Base-by-base conservation (phyloP, 2,797 vertebrate species). In the Anolis apletophallus region DNA sequence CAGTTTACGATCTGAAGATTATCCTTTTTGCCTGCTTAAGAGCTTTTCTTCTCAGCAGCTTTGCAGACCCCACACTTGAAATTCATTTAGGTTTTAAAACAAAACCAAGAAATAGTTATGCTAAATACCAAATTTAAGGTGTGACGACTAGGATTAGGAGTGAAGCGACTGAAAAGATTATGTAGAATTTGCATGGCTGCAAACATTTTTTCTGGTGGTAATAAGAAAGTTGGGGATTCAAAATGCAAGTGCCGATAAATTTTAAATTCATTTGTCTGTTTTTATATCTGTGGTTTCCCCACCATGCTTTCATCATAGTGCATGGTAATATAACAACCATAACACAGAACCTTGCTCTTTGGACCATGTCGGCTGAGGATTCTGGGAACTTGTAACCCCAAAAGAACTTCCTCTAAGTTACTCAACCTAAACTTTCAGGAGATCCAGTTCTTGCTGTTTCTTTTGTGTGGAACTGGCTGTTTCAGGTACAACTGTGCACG, bases 321-420 rank as follows among this genome's bases (percentile, higher is more conserved):
- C 64, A 61, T 77, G 29, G 76, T 71, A 64, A 32, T 29, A 87
- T 87, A 36, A 55, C 79, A 87, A 68, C 21, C 13, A 36, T 76
- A 75, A 76, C 50, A n/a, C 74, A 64, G 61, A 64, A 64, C 61
- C 61, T 64, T 64, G 13, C 61, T 29, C 29, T 64, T 64, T 64
- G 10, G 61, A 64, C 26, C 23, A 64, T 12, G 61, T 26, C 29
- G 61, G 10, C 23, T 29, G 10, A 64, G 26, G 61, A 64, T 29
- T 64, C 61, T 64, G 26, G 10, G 61, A 64, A 64, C 26, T 46
- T 64, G 10, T 64, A 64, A 11, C 7, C 23, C 61, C 17, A 64
- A 64, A 64, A 64, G 61, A 64, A 29, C 8, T 64, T 64, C 29
- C 61, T 29, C 23, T n/a, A 64, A 64, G 61, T 9, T 64, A 10